Percentiles rank a stretch among this genome's conserved stretches.
Evolutionary conservation across 2,113 vertebrate species (phyloP).

Genomic region (Condylura cristata): DNA sequence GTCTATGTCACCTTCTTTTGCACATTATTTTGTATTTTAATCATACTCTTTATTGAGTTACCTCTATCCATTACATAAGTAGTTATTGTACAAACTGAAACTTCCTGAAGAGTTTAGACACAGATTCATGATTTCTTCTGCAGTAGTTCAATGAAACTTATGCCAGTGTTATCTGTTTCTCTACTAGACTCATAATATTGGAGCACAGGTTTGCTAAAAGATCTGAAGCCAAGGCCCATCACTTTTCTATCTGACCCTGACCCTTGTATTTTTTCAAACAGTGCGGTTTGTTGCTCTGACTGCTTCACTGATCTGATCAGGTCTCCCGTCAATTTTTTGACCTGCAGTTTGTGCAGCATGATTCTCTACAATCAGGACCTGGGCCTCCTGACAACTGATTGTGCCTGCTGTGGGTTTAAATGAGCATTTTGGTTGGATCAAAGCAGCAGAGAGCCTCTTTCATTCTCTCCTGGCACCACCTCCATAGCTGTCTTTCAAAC

Average conservation of each 20-base stretch:
- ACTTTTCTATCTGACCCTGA: slow-evolving; percentile 60
- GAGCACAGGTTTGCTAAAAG: slow-evolving; percentile 6
- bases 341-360: neutral
- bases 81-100: neutral
- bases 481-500: slow-evolving; percentile 7
- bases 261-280: neutral
- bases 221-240: neutral
- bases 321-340: slow-evolving; percentile 46
- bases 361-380: slow-evolving; percentile 28
- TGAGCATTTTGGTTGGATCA: neutral
- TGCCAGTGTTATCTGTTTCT: neutral
- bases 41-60: neutral
- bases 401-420: neutral
- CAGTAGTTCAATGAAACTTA: neutral
- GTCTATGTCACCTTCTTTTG: neutral
- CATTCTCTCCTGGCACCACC: neutral
- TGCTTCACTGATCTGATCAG: neutral
- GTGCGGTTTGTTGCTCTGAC: neutral
- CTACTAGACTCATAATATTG: neutral
- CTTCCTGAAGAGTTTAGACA: neutral
- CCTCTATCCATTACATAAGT: neutral
- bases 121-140: neutral
- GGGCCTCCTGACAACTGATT: slow-evolving; percentile 56
- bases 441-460: slow-evolving; percentile 36
- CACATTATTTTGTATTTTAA: neutral